Percentiles rank a stretch among this genome's conserved stretches.
These are phyloP conservation scores for Rhinolophus sinicus DNA, from an alignment of 2,113 vertebrate species.

Conservation along the genomic window DNA sequence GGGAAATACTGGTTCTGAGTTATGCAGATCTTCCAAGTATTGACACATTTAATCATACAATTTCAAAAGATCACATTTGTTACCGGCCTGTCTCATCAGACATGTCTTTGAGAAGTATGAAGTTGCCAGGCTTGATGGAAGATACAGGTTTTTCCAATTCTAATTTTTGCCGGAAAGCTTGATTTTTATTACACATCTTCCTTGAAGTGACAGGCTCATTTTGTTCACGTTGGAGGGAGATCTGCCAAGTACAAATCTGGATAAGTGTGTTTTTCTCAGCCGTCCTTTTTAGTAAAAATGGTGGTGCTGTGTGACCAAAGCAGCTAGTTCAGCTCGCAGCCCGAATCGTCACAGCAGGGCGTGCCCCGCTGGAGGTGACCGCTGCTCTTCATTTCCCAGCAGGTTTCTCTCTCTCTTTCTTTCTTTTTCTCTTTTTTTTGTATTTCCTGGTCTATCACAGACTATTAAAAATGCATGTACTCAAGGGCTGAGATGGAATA, in stretches of 20 bases:
- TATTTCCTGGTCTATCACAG: neutral
- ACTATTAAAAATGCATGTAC: accelerated
- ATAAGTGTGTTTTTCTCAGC: neutral
- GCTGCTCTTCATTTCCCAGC: accelerated
- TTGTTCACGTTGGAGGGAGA: neutral
- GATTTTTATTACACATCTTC: neutral
- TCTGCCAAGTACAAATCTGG: neutral
- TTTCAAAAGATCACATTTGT: accelerated
- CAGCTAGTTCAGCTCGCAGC: accelerated
- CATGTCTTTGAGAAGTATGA: neutral
- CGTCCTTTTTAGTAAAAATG: neutral
- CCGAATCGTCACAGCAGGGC: accelerated
- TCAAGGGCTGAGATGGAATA: neutral
- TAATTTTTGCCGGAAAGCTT: neutral
- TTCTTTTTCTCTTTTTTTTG: neutral
- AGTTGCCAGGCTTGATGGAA: neutral
- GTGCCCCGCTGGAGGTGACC: neutral
- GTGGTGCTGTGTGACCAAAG: too few species aligned
- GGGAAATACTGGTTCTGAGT: neutral
- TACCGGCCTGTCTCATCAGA: neutral
- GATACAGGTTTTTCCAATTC: neutral
- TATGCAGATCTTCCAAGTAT: accelerated
- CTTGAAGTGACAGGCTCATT: neutral
- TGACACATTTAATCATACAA: accelerated
- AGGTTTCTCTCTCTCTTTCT: too few species aligned